Percentiles rank a stretch among this genome's conserved stretches.
Conservation (phyloP, 2,797 vertebrate species). For the Semotilus atromaculatus region DNA sequence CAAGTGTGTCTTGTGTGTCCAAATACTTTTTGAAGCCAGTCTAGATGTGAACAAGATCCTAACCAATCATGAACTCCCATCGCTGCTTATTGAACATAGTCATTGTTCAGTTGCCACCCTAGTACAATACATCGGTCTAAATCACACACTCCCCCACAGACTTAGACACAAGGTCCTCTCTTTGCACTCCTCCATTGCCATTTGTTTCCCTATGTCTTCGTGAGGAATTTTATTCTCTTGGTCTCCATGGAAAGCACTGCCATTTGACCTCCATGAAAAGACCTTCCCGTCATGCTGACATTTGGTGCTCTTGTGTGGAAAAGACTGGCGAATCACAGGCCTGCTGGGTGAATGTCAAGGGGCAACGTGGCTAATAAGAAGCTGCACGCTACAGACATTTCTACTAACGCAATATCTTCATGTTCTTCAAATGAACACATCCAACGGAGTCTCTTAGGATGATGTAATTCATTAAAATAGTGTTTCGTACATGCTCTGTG, state of each 20-base stretch:
- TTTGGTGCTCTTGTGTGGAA: constrained; percentile 32
- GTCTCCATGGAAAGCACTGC: constrained; percentile 24
- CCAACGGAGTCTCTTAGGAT: constrained; percentile 35
- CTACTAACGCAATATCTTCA: constrained; percentile 11
- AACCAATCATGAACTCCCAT: constrained; percentile 4
- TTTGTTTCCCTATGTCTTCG: neutral
- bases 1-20: neutral
- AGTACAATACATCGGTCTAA: constrained; percentile 34
- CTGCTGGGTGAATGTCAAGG: constrained; percentile 39
- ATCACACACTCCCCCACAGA: constrained; percentile 35
- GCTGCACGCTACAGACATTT: constrained; percentile 13
- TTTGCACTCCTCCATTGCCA: constrained; percentile 12
- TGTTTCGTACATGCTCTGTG: neutral
- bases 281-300: constrained; percentile 40
- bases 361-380: constrained; percentile 42
- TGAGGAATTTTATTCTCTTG: constrained; percentile 29
- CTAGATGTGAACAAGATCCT: constrained; percentile 15
- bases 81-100: constrained; percentile 11
- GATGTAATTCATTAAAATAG: constrained; percentile 40
- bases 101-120: constrained; percentile 27
- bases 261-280: constrained; percentile 39
- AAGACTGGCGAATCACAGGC: constrained; percentile 22
- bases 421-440: constrained; percentile 19
- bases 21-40: neutral
- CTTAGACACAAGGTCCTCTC: constrained; percentile 21